Percentiles rank a stretch among this genome's conserved stretches.
These are phyloP conservation scores for Megaceryle torquata DNA, from an alignment of 2,113 vertebrate species.

Conservation along the genomic window DNA sequence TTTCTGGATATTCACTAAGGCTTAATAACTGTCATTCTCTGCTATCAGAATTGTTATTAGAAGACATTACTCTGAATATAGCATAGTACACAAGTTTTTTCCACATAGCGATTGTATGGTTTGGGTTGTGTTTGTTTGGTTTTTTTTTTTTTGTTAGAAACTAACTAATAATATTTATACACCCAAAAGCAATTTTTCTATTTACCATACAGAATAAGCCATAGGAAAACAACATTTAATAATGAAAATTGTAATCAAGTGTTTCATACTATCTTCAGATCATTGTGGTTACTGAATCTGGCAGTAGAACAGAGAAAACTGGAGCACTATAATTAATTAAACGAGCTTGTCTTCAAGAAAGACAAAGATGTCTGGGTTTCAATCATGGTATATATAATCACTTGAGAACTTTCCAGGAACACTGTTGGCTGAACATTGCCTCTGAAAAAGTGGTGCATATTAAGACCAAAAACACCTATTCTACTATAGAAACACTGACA, in stretches of 20 bases:
- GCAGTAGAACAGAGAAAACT: background rate
- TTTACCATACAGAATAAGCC: background rate
- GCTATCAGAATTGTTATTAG: background rate
- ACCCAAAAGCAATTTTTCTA: background rate
- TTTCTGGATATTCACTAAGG: background rate
- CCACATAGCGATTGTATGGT: background rate
- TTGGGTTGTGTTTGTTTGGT: no score
- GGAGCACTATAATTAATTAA: background rate
- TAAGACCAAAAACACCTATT: background rate
- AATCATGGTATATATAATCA: background rate
- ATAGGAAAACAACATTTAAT: background rate
- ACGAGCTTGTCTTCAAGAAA: background rate
- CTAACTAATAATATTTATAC: background rate
- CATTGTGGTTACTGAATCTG: background rate
- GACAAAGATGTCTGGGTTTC: background rate
- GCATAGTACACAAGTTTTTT: background rate
- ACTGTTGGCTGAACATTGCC: background rate
- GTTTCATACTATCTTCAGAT: background rate
- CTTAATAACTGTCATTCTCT: background rate
- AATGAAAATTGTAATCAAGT: background rate
- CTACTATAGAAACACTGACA: background rate
- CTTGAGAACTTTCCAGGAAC: background rate
- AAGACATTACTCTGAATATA: background rate
- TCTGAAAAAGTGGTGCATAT: background rate
- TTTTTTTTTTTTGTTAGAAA: background rate